Percentiles rank a stretch among this genome's conserved stretches.
These are phyloP conservation scores for Physella acuta DNA, from an alignment of 1,140 invertebrate genomes.

Conservation along the genomic window DNA sequence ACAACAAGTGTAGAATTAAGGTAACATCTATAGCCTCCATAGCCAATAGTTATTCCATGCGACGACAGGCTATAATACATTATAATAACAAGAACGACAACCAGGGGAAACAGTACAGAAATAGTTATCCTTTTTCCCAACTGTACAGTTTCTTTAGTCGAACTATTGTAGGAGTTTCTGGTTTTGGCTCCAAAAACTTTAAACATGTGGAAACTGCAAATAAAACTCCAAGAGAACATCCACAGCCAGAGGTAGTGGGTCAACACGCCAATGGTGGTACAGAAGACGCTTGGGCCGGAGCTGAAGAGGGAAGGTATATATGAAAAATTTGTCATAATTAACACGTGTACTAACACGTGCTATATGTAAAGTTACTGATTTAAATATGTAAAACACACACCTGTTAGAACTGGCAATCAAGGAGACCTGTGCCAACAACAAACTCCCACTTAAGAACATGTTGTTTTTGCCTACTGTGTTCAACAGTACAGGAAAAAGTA, in stretches of 20 bases:
- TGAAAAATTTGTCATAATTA: not conserved
- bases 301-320: not conserved
- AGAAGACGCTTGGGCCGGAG: not conserved
- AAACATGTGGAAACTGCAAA: too few relatives aligned
- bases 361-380: not conserved
- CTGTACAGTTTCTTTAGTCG: not conserved
- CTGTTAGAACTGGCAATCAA: not conserved
- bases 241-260: too few relatives aligned
- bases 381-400: not conserved
- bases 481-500: slow-evolving; percentile 1
- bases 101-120: not conserved
- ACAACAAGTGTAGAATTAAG: not conserved
- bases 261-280: too few relatives aligned
- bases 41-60: not conserved
- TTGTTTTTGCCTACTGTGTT: slow-evolving; percentile 4
- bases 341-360: not conserved
- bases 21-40: not conserved
- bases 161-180: not conserved
- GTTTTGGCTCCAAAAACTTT: slow-evolving; percentile 14
- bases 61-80: not conserved
- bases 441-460: not conserved
- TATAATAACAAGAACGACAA: not conserved
- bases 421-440: slow-evolving; percentile 1
- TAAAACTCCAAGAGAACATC: too few relatives aligned
- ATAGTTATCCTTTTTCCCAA: not conserved